Base-by-base conservation (phyloP, 2,113 vertebrate genomes). In the Dipodomys merriami region DNA sequence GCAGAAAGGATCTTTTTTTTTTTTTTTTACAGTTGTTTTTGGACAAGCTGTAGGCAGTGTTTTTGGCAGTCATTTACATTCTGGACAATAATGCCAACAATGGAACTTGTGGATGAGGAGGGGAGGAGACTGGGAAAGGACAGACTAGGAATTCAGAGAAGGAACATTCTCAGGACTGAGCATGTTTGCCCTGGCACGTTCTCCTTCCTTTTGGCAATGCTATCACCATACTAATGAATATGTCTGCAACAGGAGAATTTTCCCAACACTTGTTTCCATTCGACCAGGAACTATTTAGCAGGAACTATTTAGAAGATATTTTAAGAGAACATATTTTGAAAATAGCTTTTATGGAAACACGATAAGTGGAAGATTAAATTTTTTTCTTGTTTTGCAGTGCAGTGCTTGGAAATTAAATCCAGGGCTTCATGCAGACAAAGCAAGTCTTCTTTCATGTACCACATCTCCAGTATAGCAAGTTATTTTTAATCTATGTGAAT, bases 301-400 rank as follows among this genome's bases (percentile, higher is more conserved):
- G 68, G 77, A 96, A 92, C 95, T 94, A 95, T 86, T 96, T 95
- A 92, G 89, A 95, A 96, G 95, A 72, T 86, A 94, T 95, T 94
- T 95, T 92, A 93, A 94, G 90, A 96, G 92, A 91, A 91, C 39
- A 35, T 88, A 92, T 95, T 96, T 96, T 91, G 89, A 93, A 96
- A 95, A 94, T 29, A 65, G 74, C 76, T 93, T 95, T 94, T 86
- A 95, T 86, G 88, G 64, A 86, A 95, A 88, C 25, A 76, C 3
- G 74, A 0, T 94, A 77, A 93, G 74, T 86, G 20, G 35, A 90
- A 89, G 62, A 6, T 83, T 44, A 46, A 95, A 85, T 80, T 78
- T 12, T 20, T n/a, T 18, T 39, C 53, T 71, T 65, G 5, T 29
- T 44, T 35, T 49, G 23, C 29, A 29, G 25, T 57, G 74, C 64